Evolutionary conservation across 2,113 vertebrate genomes (phyloP).

Genomic region (Microtus montanus): DNA sequence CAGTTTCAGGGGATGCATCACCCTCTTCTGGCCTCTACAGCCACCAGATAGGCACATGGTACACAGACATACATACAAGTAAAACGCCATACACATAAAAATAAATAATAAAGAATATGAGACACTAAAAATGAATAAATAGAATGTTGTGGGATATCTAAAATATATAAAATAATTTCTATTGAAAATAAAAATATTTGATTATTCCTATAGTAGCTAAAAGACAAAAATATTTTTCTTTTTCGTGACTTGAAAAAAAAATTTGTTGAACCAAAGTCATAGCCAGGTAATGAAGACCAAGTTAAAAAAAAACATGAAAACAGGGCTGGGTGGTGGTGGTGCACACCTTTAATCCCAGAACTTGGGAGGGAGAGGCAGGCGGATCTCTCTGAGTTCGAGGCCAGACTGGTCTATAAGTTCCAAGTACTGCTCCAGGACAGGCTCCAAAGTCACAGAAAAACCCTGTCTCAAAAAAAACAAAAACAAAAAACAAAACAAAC

Average conservation of each 20-base stretch:
- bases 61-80: not conserved
- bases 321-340: too few species aligned
- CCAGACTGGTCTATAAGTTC: too few species aligned
- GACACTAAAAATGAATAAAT: slow-evolving; percentile 39
- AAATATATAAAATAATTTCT: slow-evolving; percentile 32
- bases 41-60: not conserved
- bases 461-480: too few species aligned
- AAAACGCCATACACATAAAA: not conserved
- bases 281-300: slow-evolving; percentile 50
- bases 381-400: too few species aligned
- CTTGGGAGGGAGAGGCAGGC: too few species aligned
- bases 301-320: slow-evolving; percentile 19
- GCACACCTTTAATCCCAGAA: too few species aligned
- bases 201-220: slow-evolving; percentile 36
- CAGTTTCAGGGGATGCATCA: not conserved
- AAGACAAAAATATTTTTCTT: slow-evolving; percentile 39
- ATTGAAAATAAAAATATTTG: slow-evolving; percentile 17
- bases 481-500: too few species aligned
- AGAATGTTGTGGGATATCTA: slow-evolving; percentile 22
- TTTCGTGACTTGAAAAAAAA: slow-evolving; percentile 19
- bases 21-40: not conserved
- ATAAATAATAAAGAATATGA: not conserved
- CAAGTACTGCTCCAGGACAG: too few species aligned
- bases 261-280: slow-evolving; percentile 34
- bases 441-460: too few species aligned